A percentile compares a stretch with the other conserved stretches of the same genome.
phyloP scores from a whole-genome alignment of 1,140 invertebrate species.

The Pachypsylla venusta region DNA sequence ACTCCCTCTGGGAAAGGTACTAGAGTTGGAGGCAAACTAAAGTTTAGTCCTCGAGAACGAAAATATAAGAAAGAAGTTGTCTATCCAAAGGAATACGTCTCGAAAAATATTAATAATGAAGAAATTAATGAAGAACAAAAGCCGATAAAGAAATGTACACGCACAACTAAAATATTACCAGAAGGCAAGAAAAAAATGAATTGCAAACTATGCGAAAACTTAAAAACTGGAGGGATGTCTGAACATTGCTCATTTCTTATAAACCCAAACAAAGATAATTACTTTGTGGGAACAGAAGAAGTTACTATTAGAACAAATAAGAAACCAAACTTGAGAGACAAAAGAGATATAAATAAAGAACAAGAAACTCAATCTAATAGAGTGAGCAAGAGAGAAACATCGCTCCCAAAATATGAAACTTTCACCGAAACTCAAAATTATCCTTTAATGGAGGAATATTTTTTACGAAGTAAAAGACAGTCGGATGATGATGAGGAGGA shows the following conservation, averaged over 20 bases:
- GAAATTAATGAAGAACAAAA: neutral
- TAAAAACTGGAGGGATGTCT: constrained; percentile 31
- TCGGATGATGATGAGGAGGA: constrained; percentile 18
- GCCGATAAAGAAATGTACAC: neutral
- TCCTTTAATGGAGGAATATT: neutral
- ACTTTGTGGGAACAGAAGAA: constrained; percentile 12
- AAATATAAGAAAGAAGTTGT: too few species aligned
- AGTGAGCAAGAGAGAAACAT: neutral
- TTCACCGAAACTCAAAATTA: neutral
- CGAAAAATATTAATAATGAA: too few species aligned
- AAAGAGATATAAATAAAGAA: constrained; percentile 1
- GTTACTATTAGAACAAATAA: constrained; percentile 5
- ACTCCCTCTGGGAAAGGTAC: too few species aligned
- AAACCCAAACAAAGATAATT: constrained; percentile 25
- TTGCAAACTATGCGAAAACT: constrained; percentile 38
- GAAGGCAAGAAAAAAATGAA: constrained; percentile 25
- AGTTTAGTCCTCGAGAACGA: too few species aligned
- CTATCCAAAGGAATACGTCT: too few species aligned
- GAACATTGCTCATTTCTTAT: constrained; percentile 35
- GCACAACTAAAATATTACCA: neutral
- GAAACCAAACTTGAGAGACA: neutral
- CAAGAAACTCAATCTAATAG: neutral
- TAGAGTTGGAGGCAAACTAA: too few species aligned
- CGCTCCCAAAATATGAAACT: neutral
- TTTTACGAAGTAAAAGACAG: constrained; percentile 17